These are phyloP conservation scores for Spodoptera frugiperda DNA, from an alignment of 1,140 invertebrate species.

Conservation along the genomic window DNA sequence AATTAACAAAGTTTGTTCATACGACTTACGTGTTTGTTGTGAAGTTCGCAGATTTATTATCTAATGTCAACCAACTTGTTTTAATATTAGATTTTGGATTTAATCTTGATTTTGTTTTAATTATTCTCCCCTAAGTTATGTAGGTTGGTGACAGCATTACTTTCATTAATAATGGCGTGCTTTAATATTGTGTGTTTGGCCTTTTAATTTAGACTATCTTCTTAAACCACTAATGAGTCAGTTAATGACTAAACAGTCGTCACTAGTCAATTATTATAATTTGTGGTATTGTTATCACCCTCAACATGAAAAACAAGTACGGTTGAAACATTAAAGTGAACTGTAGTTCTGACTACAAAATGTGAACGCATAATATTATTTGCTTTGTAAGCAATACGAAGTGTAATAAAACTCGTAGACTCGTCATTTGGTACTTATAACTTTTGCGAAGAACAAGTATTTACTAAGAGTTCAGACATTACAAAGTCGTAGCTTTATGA, in stretches of 20 bases:
- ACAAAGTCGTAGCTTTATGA: conserved; percentile 74
- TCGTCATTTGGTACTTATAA: conserved; percentile 33
- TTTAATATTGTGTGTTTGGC: too few species aligned
- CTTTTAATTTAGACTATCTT: not conserved
- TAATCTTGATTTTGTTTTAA: not conserved
- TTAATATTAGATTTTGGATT: conserved; percentile 11
- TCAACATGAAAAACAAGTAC: not conserved
- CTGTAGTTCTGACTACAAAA: not conserved
- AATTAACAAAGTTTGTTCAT: conserved; percentile 34
- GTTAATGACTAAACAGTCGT: conserved; percentile 1
- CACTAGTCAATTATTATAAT: not conserved
- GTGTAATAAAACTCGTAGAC: conserved; percentile 9
- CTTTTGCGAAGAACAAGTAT: conserved; percentile 55
- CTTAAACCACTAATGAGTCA: conserved; percentile 2
- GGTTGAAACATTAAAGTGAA: not conserved
- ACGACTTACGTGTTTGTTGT: conserved; percentile 10
- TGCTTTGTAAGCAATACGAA: not conserved
- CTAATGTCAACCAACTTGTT: not conserved
- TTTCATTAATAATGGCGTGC: too few species aligned
- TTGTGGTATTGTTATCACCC: conserved; percentile 6
- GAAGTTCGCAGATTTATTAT: conserved; percentile 13
- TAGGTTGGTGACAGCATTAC: too few species aligned
- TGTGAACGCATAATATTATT: not conserved
- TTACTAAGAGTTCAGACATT: conserved; percentile 66
- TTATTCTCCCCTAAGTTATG: too few species aligned